Evolutionary conservation across 2,888 invertebrate species (phyloP), one percentile per base, ranked within the genome.

Genomic region (Hypolimnas misippus): DNA sequence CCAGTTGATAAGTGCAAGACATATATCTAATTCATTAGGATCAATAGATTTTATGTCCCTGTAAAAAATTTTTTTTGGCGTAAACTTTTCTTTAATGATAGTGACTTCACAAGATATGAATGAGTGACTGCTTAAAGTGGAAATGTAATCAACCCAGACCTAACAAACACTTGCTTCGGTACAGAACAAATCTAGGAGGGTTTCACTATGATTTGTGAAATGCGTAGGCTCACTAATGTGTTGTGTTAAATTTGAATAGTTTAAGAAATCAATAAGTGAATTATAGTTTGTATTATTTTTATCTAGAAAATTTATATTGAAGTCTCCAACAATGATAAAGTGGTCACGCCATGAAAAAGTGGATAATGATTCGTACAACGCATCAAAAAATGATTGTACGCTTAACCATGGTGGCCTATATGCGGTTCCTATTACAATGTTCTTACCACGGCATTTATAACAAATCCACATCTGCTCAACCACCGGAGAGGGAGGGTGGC

Each of bases 361-460:
- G 12, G 31, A 12, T 12, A 62, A 16, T 0, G 65, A 63, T 4
- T 65, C 65, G 7, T 59, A 58, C 0, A 67, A 7, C 0, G 63
- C 60, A 19, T 64, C 62, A 12, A 69, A n/a, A 56, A 67, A 69
- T 0, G 49, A 17, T 33, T 62, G 57, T 14, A 62, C 50, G 19
- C 55, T 25, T n/a, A 65, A 4, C 69, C 69, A 67, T 14, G 54
- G 55, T 6, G 68, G 63, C 2, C 67, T 19, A 63, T 16, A 70
- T 56, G 54, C 54, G 3, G 54, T 54, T 19, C 54, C 54, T 19
- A 54, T 21, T 10, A 40, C 40, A 3, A 40, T 14, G 5, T 40
- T 40, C 14, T 40, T 40, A 3, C 16, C 16, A 3, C n/a, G 1
- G 3, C 8, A 3, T n/a, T 14, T 40, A 3, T 12, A 5, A 3